Percentiles rank a stretch among this genome's conserved stretches.
Evolutionary conservation across 2,113 vertebrate species (phyloP).

Genomic region (Hyperopisus bebe): DNA sequence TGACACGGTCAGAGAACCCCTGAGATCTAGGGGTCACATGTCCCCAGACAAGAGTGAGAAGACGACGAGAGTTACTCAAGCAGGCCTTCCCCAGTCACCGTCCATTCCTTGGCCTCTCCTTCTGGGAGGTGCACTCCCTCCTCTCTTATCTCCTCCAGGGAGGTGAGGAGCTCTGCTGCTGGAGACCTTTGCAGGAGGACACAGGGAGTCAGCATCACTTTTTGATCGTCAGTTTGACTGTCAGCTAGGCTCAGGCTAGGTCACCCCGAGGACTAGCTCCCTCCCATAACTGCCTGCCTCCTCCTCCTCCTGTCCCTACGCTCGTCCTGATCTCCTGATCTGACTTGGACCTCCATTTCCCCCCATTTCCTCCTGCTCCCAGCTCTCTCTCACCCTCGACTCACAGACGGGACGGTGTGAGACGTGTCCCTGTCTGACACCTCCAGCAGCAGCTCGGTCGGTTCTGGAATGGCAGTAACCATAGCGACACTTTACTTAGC

Average conservation of each 20-base stretch:
- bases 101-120: background rate
- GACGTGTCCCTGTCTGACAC: constrained; percentile 53
- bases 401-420: constrained; percentile 63
- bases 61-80: background rate
- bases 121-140: background rate
- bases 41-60: background rate
- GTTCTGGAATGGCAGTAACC: constrained; percentile 32
- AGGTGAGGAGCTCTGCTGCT: background rate
- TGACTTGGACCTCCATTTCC: background rate
- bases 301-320: background rate
- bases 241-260: background rate
- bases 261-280: background rate
- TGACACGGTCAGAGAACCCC: background rate
- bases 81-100: background rate
- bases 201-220: background rate
- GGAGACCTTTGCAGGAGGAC: background rate
- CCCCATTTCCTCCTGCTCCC: background rate
- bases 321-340: background rate
- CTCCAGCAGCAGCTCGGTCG: constrained; percentile 68
- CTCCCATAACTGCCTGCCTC: background rate
- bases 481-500: background rate
- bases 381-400: constrained; percentile 27
- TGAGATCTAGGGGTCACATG: background rate
- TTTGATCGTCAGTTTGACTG: too few relatives aligned
- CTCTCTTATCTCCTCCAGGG: constrained; percentile 3